Evolutionary conservation across 2,797 vertebrate genomes (phyloP), one percentile per base, ranked within the genome.

Genomic region (Novumbra hubbsi): DNA sequence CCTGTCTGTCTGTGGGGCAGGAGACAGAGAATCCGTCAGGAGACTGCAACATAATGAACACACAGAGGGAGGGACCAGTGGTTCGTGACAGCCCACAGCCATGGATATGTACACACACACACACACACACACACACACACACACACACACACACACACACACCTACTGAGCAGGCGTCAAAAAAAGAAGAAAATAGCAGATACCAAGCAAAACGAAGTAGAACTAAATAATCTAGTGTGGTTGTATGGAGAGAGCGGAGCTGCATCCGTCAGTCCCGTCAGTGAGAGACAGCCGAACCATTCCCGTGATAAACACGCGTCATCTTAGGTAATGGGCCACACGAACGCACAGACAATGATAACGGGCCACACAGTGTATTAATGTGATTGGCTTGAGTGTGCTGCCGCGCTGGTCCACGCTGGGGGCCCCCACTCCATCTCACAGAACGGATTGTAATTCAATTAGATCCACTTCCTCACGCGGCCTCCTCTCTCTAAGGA

Each of bases 361-460:
- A 67, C 15, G 17, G 34, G 65, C 30, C 65, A 67, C 65, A 38
- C 83, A 90, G 81, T 89, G 88, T 89, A 91, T 91, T 91, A 88
- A 87, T 85, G 87, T 88, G 90, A 91, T 90, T 90, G 88, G 87
- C 84, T 86, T 85, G 84, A 84, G 80, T 72, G 83, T 57, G 55
- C n/a, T 57, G 55, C 55, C 17, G 11, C 83, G 85, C 84, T 84
- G 88, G 89, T 90, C 87, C 85, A 83, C 78, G 85, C 86, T 82
- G 63, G 82, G 80, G 86, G 83, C 83, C 85, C 77, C 86, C 86
- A 87, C 90, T 87, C 88, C 89, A 90, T 90, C 88, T 90, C 87
- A 75, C 68, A 87, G 85, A 86, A 76, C 84, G 84, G 85, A 90
- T 90, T 65, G 78, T 89, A 90, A 91, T 91, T 89, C 84, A 91